Evolutionary conservation across 2,797 vertebrate species (phyloP), one percentile per base, ranked within the genome.

Genomic region (Clamator glandarius): DNA sequence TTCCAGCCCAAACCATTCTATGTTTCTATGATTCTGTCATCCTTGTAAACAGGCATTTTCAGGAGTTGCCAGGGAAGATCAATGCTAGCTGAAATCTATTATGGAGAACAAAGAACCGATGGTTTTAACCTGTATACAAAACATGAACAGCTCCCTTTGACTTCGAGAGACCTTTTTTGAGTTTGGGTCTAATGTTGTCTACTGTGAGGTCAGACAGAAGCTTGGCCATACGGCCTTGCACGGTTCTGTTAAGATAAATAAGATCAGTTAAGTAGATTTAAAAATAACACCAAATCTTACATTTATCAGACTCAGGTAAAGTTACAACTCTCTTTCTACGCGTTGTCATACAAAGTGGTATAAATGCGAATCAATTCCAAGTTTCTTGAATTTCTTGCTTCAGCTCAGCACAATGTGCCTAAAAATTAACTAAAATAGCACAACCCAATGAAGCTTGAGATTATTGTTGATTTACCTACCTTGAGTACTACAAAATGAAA

Each of bases 221-320:
- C 77, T 97, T 98, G 89, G 97, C 96, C 97, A 98, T 98, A 61
- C 97, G 98, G 92, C 90, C 96, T 90, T 98, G 98, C 88, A 98
- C 95, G 74, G 97, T 98, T 96, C 98, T 98, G 97, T 96, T 68
- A 92, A 91, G 76, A 82, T 54, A 87, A 96, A 82, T 55, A 87
- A 96, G 63, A 96, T 76, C 29, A 93, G 96, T 79, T 88, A 51
- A 89, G 15, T 26, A 96, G 14, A 87, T 67, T 66, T 39, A 44
- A 77, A 81, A 70, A 58, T 0, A 66, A 8, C 26, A 51, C 33
- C 4, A 59, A 50, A 68, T 8, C 2, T 33, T 17, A 50, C 5
- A 67, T 57, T 77, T 64, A 54, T 67, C 31, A 92, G 23, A 39
- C 35, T 69, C 25, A 5, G 6, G 17, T 15, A 54, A 85, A 76